These are phyloP conservation scores for Seriola rivoliana DNA, from an alignment of 2,113 vertebrate species.

Conservation along the genomic window DNA sequence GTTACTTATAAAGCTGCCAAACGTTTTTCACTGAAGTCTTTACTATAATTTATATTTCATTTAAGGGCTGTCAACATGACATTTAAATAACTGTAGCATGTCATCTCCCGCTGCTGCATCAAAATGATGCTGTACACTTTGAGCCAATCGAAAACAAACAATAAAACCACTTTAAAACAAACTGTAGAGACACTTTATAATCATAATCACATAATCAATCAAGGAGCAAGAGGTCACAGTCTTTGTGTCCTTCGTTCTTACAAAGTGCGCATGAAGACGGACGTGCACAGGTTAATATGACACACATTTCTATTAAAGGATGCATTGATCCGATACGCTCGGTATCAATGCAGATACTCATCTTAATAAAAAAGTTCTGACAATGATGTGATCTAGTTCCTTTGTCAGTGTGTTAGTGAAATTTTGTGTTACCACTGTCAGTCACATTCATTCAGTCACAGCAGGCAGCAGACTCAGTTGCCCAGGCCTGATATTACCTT, in stretches of 20 bases:
- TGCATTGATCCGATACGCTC: background rate
- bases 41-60: conserved; percentile 41
- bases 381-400: background rate
- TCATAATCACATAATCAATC: conserved; percentile 19
- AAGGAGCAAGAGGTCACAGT: background rate
- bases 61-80: conserved; percentile 13
- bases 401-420: background rate
- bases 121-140: conserved; percentile 27
- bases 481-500: background rate
- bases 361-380: background rate
- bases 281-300: background rate
- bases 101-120: background rate
- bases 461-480: background rate
- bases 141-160: conserved; percentile 18
- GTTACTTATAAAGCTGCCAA: conserved; percentile 8
- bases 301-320: background rate
- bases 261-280: too few relatives aligned
- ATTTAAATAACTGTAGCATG: conserved; percentile 9
- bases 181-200: conserved; percentile 1
- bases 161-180: background rate
- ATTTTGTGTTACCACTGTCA: background rate
- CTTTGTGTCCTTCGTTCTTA: background rate
- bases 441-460: background rate
- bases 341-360: background rate
- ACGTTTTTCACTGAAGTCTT: conserved; percentile 18